phyloP scores from a whole-genome alignment of 2,888 invertebrate species.

The Charanyca ferruginea region DNA sequence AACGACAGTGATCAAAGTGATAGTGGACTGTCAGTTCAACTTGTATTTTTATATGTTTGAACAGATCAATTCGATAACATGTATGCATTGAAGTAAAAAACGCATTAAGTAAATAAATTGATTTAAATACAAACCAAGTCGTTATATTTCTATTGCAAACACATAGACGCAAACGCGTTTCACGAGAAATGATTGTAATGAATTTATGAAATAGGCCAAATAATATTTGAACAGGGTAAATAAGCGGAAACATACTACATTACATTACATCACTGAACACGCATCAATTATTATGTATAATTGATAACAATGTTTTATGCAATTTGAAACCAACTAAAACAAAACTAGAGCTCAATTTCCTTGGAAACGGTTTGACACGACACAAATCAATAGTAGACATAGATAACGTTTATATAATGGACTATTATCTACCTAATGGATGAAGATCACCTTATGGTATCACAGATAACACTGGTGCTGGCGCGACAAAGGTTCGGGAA shows the following conservation, averaged over 20 bases:
- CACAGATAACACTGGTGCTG: slow-evolving; percentile 54
- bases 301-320: slow-evolving; percentile 12
- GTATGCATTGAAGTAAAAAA: slow-evolving; percentile 15
- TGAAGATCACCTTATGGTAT: slow-evolving; percentile 60
- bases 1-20: slow-evolving; percentile 83
- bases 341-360: slow-evolving; percentile 9
- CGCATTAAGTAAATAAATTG: slow-evolving; percentile 6
- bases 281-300: slow-evolving; percentile 21
- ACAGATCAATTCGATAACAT: slow-evolving; percentile 4
- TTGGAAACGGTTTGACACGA: slow-evolving; percentile 16
- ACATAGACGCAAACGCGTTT: slow-evolving; percentile 12
- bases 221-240: slow-evolving; percentile 39
- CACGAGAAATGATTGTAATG: slow-evolving; percentile 18
- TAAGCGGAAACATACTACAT: slow-evolving; percentile 33
- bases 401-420: slow-evolving; percentile 47
- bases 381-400: slow-evolving; percentile 33
- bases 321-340: slow-evolving; percentile 16
- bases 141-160: slow-evolving; percentile 23
- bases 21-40: slow-evolving; percentile 61
- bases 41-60: slow-evolving; percentile 43
- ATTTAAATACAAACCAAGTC: slow-evolving; percentile 38
- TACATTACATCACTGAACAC: slow-evolving; percentile 18
- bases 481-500: slow-evolving; percentile 16
- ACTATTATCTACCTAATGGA: slow-evolving; percentile 38
- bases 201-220: slow-evolving; percentile 34